Conservation (phyloP, 2,113 vertebrate species). For the Kobus ellipsiprymnus region DNA sequence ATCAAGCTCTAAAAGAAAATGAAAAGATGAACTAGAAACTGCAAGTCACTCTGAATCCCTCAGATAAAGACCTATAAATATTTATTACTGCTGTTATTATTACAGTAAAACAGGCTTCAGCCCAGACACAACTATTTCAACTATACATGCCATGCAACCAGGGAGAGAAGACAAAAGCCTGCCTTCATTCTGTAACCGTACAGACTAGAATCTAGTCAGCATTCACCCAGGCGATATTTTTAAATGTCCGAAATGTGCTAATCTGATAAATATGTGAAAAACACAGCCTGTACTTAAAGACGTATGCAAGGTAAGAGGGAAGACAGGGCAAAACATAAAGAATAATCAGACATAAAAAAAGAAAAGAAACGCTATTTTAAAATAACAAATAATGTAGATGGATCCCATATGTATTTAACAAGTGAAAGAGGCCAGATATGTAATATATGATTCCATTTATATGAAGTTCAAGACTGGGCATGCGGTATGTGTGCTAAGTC, state of each 20-base stretch:
- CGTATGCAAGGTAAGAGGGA: not conserved
- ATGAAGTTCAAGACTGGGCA: not conserved
- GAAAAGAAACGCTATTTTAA: not conserved
- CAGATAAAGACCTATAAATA: constrained; percentile 15
- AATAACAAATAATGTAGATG: not conserved
- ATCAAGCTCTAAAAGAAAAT: not conserved
- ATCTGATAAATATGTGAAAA: not conserved
- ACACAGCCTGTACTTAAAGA: not conserved
- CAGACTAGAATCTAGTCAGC: not conserved
- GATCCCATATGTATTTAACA: not conserved
- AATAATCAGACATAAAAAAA: not conserved
- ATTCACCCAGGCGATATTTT: not conserved
- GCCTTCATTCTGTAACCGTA: not conserved
- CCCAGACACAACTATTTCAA: not conserved
- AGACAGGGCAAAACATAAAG: not conserved
- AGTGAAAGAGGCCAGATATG: not conserved
- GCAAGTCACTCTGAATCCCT: not conserved
- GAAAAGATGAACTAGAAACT: not conserved
- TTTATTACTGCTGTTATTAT: constrained; percentile 26
- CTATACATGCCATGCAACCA: not conserved
- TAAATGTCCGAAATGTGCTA: not conserved
- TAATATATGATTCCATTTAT: not conserved
- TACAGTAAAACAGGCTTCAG: not conserved
- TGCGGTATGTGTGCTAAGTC: not conserved
- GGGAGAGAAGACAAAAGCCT: not conserved